Evolutionary conservation across 1,140 invertebrate species (phyloP).

Genomic region (Pogonomyrmex barbatus): DNA sequence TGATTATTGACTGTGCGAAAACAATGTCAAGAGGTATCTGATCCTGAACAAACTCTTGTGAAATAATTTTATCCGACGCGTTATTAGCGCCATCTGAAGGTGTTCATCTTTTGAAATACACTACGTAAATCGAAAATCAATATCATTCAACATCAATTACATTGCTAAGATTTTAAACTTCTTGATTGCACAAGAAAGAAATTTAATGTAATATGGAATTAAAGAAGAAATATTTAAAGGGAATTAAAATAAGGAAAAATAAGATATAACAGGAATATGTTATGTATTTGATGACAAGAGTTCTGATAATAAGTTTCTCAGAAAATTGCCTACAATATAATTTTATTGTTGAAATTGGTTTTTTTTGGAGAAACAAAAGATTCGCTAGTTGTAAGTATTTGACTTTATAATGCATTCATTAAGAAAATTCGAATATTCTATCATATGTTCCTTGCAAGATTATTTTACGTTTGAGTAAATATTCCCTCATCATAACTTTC

Average conservation of each 20-base stretch:
- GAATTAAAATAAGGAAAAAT: neutral
- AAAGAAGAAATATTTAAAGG: neutral
- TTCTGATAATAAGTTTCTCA: neutral
- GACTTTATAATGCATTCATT: neutral
- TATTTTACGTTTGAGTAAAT: neutral
- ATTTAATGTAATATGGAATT: neutral
- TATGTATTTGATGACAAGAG: neutral
- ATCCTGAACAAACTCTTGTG: conserved; percentile 31
- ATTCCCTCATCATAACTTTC: neutral
- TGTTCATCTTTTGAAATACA: conserved; percentile 33
- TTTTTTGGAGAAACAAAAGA: neutral
- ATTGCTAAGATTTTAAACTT: neutral
- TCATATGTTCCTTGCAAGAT: neutral
- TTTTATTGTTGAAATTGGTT: neutral
- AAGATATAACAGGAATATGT: neutral
- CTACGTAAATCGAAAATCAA: conserved; percentile 35
- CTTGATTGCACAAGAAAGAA: neutral
- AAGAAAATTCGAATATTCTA: neutral
- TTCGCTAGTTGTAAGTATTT: neutral
- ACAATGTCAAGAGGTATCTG: conserved; percentile 32
- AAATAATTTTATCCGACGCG: conserved; percentile 45
- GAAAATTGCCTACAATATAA: neutral
- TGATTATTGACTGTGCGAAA: neutral
- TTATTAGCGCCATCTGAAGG: conserved; percentile 52
- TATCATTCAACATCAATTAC: neutral